Base-by-base conservation (phyloP, 2,888 invertebrate species). In the Leptarthrus brevirostris region DNA sequence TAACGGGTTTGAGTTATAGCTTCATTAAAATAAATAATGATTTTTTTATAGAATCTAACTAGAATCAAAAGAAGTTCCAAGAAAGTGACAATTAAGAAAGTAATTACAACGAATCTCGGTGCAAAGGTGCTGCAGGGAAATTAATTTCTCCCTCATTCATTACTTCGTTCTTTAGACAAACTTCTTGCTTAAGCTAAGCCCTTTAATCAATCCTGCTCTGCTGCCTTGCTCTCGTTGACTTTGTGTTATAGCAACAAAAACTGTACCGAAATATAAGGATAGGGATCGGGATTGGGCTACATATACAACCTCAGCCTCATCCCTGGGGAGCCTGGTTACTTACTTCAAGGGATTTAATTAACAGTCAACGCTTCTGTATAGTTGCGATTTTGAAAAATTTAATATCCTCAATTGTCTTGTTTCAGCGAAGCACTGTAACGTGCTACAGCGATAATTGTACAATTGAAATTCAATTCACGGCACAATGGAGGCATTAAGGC, bases 381-480 rank as follows among this genome's bases (percentile, higher is more conserved):
- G 40, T 12, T 40, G n/a, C n/a, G 40, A 40, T 1, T 40, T n/a
- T 40, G 12, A 64, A 61, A 44, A 64, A 16, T 64, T 64, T 24
- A 44, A 44, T 6, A n/a, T 26, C 24, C n/a, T 22, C 26, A 24
- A 47, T 61, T 20, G 61, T 61, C 40, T 40, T 40, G 40, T 22
- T 40, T 40, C 40, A 12, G 18, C 22, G 3, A 12, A 47, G 36
- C 12, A 18, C 3, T 16, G 22, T 44, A 64, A 44, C 5, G 64
- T 64, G 47, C 44, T 26, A 8, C 26, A 22, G 64, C 14, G 24
- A 24, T 64, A 44, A 64, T 64, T 64, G 16, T 44, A 47, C 47
- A 64, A 64, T 64, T 64, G 44, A 64, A 64, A 64, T 44, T 64
- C 64, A 64, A 64, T 64, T 64, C 64, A 64, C 64, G 44, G 36